phyloP scores from a whole-genome alignment of 2,888 invertebrate genomes.

The Desoria tigrina region DNA sequence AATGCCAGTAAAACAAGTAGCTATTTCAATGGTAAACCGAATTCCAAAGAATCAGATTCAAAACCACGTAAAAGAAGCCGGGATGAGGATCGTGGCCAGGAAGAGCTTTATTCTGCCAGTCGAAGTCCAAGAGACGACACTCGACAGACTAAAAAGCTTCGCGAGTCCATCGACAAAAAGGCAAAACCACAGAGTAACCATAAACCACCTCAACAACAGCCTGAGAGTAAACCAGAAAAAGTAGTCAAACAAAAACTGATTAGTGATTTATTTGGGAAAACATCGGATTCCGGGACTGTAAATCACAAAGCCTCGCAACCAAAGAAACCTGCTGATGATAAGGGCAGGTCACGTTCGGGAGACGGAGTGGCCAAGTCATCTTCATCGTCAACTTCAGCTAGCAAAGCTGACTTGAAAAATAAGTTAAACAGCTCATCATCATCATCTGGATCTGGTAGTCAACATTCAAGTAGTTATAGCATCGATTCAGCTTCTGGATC shows the following conservation, averaged over 20 bases:
- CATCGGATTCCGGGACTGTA: neutral
- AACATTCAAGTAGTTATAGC: too few relatives aligned
- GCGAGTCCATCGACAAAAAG: neutral
- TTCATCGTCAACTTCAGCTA: too few relatives aligned
- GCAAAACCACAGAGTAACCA: too few relatives aligned
- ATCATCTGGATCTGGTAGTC: too few relatives aligned
- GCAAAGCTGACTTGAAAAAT: too few relatives aligned
- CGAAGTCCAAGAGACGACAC: constrained; percentile 16
- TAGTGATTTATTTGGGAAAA: constrained; percentile 38
- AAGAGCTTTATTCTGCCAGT: too few relatives aligned
- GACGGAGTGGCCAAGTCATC: too few relatives aligned
- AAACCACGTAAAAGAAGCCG: constrained; percentile 50
- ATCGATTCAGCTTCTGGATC: too few relatives aligned
- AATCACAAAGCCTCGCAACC: too few relatives aligned
- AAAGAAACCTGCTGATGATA: too few relatives aligned
- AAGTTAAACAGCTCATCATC: too few relatives aligned
- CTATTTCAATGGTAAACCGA: neutral
- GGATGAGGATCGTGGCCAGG: constrained; percentile 24
- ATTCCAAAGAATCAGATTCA: constrained; percentile 9
- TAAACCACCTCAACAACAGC: constrained; percentile 6
- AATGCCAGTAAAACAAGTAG: neutral
- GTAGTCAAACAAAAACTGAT: constrained; percentile 23
- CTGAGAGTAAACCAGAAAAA: constrained; percentile 12
- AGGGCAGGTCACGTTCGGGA: too few relatives aligned
- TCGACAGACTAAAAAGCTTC: constrained; percentile 22